These are phyloP conservation scores for Chymomyza costata DNA, from an alignment of 1,140 invertebrate genomes.

Conservation along the genomic window DNA sequence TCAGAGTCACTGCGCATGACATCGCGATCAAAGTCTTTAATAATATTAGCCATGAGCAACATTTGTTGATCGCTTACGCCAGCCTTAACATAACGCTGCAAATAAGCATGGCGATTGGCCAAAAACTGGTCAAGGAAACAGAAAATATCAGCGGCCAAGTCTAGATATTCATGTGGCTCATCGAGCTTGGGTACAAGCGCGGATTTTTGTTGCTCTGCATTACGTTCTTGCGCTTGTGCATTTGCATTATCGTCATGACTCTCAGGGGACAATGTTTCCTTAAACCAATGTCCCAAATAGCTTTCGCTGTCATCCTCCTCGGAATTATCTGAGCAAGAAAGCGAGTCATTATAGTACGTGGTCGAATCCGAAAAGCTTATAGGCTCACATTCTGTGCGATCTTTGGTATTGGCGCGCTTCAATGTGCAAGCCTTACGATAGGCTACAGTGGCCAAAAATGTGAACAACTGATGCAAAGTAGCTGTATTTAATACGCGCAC, in stretches of 20 bases:
- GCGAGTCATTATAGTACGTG: slow-evolving; percentile 94
- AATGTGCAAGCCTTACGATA: slow-evolving; percentile 92
- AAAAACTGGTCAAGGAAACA: slow-evolving; percentile 70
- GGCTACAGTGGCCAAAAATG: slow-evolving; percentile 90
- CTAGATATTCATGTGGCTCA: slow-evolving; percentile 84
- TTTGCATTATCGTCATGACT: slow-evolving; percentile 79
- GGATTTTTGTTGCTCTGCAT: slow-evolving; percentile 71
- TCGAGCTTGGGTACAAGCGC: slow-evolving; percentile 89
- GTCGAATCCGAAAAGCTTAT: slow-evolving; percentile 92
- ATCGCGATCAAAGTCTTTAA: slow-evolving; percentile 89
- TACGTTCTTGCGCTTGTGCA: slow-evolving; percentile 75
- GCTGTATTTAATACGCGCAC: slow-evolving; percentile 74
- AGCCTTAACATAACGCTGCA: slow-evolving; percentile 79
- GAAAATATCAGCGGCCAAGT: slow-evolving; percentile 69
- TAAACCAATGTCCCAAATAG: slow-evolving; percentile 93
- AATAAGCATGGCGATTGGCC: slow-evolving; percentile 74
- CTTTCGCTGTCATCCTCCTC: slow-evolving; percentile 92
- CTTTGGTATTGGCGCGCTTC: slow-evolving; percentile 84
- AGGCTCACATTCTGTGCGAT: slow-evolving; percentile 85
- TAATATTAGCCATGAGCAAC: slow-evolving; percentile 86
- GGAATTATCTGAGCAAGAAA: slow-evolving; percentile 91
- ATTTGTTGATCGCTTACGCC: slow-evolving; percentile 85
- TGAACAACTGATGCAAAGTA: slow-evolving; percentile 86
- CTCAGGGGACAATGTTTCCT: slow-evolving; percentile 90
- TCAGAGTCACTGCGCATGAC: slow-evolving; percentile 60